Evolutionary conservation across 1,140 invertebrate species (phyloP), one percentile per base, ranked within the genome.

Genomic region (Trichonephila clavata): DNA sequence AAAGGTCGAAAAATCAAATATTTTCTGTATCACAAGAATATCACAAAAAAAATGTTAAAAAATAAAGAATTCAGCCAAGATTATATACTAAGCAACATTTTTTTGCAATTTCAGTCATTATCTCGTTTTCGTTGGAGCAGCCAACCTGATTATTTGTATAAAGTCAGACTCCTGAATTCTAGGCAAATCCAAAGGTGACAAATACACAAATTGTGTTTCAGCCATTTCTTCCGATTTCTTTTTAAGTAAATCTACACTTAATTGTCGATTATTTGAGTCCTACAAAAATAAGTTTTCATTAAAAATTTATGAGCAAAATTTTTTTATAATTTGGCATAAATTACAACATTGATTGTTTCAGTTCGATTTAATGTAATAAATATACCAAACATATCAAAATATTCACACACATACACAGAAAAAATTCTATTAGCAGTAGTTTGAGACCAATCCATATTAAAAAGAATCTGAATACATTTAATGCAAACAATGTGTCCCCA

Each of bases 261-360:
- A 95, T 20, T 95, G 94, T 86, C 96, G 93, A 89, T 96, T 96
- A 6, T 96, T 95, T 95, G 96, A 95, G 71, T 96, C 96, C 96
- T 96, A 93, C 77, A 94, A 94, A 91, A 8, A 71, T 14, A 50
- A 86, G 60, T 14, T 14, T 13, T 7, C 0, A 21, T 21, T 18
- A 6, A 4, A 0, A 63, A 27, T n/a, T 6, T n/a, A 7, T 59
- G 5, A 27, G 50, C 21, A 18, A 16, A 61, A 7, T 20, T 61
- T 32, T 24, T n/a, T 0, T 27, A 43, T 4, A 39, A 39, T 39
- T 39, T 39, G 32, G 32, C 32, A 39, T 43, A 50, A 20, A 84
- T 21, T 50, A 27, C 32, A 43, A 20, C 0, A 27, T 21, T 14
- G 57, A 7, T 18, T 24, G 60, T 61, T 32, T 20, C 14, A 24